Evolutionary conservation across 2,797 vertebrate species (phyloP).

Genomic region (Sebastes diploproa): DNA sequence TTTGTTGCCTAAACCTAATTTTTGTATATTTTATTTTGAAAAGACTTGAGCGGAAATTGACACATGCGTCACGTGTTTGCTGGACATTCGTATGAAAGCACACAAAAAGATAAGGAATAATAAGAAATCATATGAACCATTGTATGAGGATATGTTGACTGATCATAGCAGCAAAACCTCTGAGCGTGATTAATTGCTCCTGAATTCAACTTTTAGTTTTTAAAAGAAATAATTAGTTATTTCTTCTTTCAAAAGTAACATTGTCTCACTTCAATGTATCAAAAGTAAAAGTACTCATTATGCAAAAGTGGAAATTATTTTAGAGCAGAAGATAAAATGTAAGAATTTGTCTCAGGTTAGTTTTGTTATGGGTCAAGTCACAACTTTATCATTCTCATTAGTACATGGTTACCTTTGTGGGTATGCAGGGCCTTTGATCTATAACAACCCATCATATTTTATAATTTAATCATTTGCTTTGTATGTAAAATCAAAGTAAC

Average conservation of each 20-base stretch:
- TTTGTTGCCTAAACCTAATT: not conserved
- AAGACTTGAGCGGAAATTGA: too few relatives aligned
- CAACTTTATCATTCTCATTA: not conserved
- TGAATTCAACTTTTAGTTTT: not conserved
- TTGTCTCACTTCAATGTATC: not conserved
- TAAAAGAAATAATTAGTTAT: not conserved
- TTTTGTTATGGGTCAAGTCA: not conserved
- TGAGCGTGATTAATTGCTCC: not conserved
- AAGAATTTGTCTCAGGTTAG: not conserved
- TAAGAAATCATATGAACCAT: too few relatives aligned
- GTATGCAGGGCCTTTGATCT: not conserved
- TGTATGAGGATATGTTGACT: too few relatives aligned
- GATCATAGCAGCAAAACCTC: not conserved
- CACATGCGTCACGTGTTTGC: too few relatives aligned
- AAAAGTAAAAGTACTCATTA: not conserved
- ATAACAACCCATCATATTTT: not conserved
- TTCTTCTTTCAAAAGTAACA: not conserved
- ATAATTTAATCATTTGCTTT: not conserved
- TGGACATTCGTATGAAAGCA: not conserved
- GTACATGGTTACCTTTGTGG: not conserved
- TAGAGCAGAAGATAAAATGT: too few relatives aligned
- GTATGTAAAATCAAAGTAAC: not conserved
- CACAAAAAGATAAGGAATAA: accelerated
- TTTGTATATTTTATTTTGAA: too few relatives aligned
- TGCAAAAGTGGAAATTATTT: too few relatives aligned